phyloP scores from a whole-genome alignment of 2,888 invertebrate species.

The Hypselothyrea guttata region DNA sequence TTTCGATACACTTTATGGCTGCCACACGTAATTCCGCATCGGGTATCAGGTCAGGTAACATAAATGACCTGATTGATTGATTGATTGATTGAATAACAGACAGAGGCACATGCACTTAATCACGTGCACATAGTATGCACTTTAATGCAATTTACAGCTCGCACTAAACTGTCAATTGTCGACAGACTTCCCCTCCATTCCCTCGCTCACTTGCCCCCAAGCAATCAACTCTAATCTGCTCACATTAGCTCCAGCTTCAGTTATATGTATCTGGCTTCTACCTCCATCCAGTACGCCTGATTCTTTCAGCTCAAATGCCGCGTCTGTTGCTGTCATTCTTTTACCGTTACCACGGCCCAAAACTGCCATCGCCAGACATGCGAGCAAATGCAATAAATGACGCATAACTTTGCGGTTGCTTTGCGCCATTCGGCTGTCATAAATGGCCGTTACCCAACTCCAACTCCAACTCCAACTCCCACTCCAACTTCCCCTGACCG shows the following conservation, averaged over 20 bases:
- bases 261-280: background rate
- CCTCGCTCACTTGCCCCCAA: background rate
- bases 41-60: slow-evolving; percentile 8
- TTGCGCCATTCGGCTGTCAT: slow-evolving; percentile 30
- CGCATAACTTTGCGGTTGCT: slow-evolving; percentile 56
- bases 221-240: slow-evolving; percentile 7
- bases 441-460: slow-evolving; percentile 23
- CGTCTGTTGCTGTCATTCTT: slow-evolving; percentile 4
- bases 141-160: slow-evolving; percentile 46
- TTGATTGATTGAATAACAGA: slow-evolving; percentile 34
- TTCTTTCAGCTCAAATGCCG: too few relatives aligned
- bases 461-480: background rate
- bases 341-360: background rate
- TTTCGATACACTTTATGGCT: slow-evolving; percentile 25
- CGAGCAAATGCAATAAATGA: slow-evolving; percentile 69
- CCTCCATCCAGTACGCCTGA: background rate
- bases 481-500: slow-evolving; percentile 5
- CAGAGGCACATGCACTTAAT: slow-evolving; percentile 14
- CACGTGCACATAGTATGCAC: background rate
- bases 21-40: slow-evolving; percentile 28
- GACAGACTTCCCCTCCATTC: background rate
- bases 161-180: slow-evolving; percentile 33
- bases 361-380: background rate
- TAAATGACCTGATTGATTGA: slow-evolving; percentile 43
- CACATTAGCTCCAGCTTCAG: slow-evolving; percentile 11